Percentiles rank a stretch among this genome's conserved stretches.
phyloP scores from a whole-genome alignment of 2,888 invertebrate species.

The Acanthosepion pharaonis region DNA sequence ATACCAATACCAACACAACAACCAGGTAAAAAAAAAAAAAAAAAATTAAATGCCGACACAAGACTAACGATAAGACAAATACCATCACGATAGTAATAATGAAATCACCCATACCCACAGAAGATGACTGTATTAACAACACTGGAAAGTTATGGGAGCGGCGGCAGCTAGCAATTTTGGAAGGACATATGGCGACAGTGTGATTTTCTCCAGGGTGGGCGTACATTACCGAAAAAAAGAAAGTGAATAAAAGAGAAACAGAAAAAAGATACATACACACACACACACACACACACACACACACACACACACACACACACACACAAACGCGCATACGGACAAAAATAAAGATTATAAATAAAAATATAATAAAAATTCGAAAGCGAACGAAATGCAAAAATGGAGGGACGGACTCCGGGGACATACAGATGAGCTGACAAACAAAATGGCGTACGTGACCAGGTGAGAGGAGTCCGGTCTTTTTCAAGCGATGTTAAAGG shows the following conservation, averaged over 20 bases:
- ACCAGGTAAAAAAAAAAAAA: background rate
- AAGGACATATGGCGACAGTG: background rate
- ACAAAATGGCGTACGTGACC: constrained; percentile 22
- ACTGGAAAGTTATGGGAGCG: background rate
- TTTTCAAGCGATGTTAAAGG: constrained; percentile 23
- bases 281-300: background rate
- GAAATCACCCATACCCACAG: background rate
- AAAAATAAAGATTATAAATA: background rate
- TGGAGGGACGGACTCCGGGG: constrained; percentile 21
- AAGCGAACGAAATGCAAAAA: background rate
- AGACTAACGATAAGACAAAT: background rate
- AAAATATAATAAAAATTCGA: background rate
- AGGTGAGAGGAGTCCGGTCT: constrained; percentile 16
- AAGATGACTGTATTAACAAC: background rate
- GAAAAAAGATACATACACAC: background rate
- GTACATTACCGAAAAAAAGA: background rate
- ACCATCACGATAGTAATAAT: background rate
- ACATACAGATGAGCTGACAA: background rate
- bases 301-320: too few species aligned
- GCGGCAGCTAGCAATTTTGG: background rate
- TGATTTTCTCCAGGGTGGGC: constrained; percentile 33
- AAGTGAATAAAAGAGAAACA: background rate
- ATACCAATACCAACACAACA: background rate
- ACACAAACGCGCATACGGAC: too few species aligned
- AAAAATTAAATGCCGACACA: background rate